Evolutionary conservation across 2,888 invertebrate genomes (phyloP), one percentile per base, ranked within the genome.

Genomic region (Lepidochrysops patricia): DNA sequence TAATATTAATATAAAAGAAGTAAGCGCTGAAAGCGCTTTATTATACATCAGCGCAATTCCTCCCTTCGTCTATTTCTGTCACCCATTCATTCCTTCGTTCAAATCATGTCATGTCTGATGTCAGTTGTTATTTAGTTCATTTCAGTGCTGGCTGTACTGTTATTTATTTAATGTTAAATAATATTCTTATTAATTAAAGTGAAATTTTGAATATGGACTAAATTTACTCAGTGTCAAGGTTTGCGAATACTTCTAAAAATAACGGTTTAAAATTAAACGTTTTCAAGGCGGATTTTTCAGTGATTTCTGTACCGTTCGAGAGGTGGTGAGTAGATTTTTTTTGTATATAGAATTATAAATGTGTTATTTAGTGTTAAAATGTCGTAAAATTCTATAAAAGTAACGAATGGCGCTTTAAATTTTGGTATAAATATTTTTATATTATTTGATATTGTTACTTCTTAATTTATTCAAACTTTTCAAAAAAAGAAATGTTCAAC

Each of bases 41-140:
- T 32, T 19, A 57, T 56, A 56, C 60, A 62, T 61, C 32, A 50
- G 32, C 60, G 52, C 66, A 63, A 74, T 75, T 74, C 83, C 79
- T 75, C 82, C 84, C 84, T 77, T 77, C 74, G 72, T 75, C 82
- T 82, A 83, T 84, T 82, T 82, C 77, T 80, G 82, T 82, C 78
- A 80, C 73, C 82, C 83, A 82, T 83, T 84, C 79, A 78, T 70
- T 68, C 70, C 72, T 79, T 70, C 79, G 79, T 81, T 79, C 80
- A 80, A 77, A 59, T 59, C 59, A 59, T 52, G 52, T 59, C 52
- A 59, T 59, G 50, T 59, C 59, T 35, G 50, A 59, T 59, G 59
- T 59, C 59, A 59, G 59, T 59, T 59, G 52, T 35, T 59, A 52
- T 59, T 59, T 37, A 59, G 59, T 27, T 59, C 37, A 50, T 35